phyloP scores from a whole-genome alignment of 2,113 vertebrate species.

The Micronycteris hirsuta region DNA sequence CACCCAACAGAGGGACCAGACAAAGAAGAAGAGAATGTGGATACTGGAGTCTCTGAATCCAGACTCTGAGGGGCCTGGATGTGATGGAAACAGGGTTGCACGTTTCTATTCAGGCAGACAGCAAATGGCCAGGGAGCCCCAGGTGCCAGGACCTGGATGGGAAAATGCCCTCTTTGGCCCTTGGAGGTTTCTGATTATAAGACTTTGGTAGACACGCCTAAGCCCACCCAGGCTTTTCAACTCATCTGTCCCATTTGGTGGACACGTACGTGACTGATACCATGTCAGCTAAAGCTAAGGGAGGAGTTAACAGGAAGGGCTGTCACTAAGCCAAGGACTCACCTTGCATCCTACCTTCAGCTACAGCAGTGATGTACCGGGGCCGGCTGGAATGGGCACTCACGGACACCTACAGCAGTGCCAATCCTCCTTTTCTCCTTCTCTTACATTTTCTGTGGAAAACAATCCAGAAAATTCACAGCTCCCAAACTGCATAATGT shows the following conservation, averaged over 20 bases:
- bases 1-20: neutral
- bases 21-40: neutral
- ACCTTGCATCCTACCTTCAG: neutral
- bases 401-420: rapidly evolving
- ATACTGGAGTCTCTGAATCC: neutral
- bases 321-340: neutral
- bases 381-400: rapidly evolving
- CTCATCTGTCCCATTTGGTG: neutral
- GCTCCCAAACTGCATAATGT: neutral
- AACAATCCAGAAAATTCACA: neutral
- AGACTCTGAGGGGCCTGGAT: neutral
- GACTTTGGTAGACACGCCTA: neutral
- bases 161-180: neutral
- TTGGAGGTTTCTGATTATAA: neutral
- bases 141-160: neutral
- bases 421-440: neutral
- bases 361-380: neutral
- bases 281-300: neutral
- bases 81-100: neutral
- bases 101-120: neutral
- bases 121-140: neutral
- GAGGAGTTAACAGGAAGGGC: neutral
- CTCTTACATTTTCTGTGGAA: neutral
- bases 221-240: neutral
- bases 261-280: neutral